These are phyloP conservation scores for Paradisaea rubra DNA, from an alignment of 2,113 vertebrate genomes.

Conservation along the genomic window DNA sequence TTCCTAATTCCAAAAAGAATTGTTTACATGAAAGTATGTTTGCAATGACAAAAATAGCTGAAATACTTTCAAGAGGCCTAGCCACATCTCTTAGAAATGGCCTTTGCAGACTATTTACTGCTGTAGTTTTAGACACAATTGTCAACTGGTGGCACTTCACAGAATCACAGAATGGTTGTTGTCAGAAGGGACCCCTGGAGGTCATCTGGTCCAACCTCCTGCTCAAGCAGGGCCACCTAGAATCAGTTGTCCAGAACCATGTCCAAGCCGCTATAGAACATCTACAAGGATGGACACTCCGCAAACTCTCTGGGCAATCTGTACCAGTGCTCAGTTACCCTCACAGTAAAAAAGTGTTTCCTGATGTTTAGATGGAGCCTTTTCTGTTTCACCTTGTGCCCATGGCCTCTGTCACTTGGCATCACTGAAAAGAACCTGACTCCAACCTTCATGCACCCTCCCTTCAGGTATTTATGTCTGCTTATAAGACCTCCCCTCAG, in stretches of 20 bases:
- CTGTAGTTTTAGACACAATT: neutral
- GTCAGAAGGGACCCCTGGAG: neutral
- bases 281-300: neutral
- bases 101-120: neutral
- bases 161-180: neutral
- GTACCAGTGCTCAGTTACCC: rapidly evolving
- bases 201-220: neutral
- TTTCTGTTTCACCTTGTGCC: neutral
- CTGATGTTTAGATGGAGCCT: neutral
- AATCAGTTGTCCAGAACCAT: neutral
- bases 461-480: neutral
- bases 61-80: neutral
- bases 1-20: neutral
- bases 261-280: neutral
- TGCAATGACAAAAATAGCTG: neutral
- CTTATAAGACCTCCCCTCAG: neutral
- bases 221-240: neutral
- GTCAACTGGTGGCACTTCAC: neutral
- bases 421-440: neutral
- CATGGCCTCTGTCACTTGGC: neutral
- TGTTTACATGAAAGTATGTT: neutral
- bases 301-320: neutral
- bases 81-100: neutral
- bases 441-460: neutral
- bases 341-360: neutral